Base-by-base conservation (phyloP, 2,797 vertebrate genomes). In the Siniperca undulata region DNA sequence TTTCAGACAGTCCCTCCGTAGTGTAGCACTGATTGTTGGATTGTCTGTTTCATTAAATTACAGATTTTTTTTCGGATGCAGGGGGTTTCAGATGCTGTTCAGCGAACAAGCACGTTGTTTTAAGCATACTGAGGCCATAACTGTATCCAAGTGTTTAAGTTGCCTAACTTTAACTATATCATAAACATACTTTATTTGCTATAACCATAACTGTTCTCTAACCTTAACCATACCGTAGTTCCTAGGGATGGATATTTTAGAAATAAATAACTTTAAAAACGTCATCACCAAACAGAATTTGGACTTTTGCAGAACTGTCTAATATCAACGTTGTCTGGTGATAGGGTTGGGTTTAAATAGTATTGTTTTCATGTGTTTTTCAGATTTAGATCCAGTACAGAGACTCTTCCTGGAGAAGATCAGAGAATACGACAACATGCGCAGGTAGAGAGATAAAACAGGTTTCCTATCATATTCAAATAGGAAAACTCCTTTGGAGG, bases 371-470 rank as follows among this genome's bases (percentile, higher is more conserved):
- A 10, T 67, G 50, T 78, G 44, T 77, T 53, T 59, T 72, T 27
- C 69, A 93, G 88, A 70, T 78, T 93, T 97, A 0, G 97, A 98
- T 89, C 97, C 97, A 0, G 70, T 98, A 16, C 96, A 98, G 93
- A 97, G 95, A 83, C 95, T 98, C 65, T 98, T 97, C 68, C 50
- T 98, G 83, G 96, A 97, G 85, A 98, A 97, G 93, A 97, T 98
- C 83, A 94, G 93, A 84, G 97, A 97, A 76, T 98, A 97, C 82
- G 94, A 85, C 67, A 86, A 94, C 3, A 96, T 96, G 81, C 94
- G 91, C 93, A 94, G 95, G 97, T 98, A 90, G 92, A 95, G 27
- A 74, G 3, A 48, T 5, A 14, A 8, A 52, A 17, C 5, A 62
- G 10, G 3, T 58, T 52, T 59, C 14, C 7, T 20, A 1, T 61